Evolutionary conservation across 2,888 invertebrate genomes (phyloP), one percentile per base, ranked within the genome.

Genomic region (Aleiodes alternator): DNA sequence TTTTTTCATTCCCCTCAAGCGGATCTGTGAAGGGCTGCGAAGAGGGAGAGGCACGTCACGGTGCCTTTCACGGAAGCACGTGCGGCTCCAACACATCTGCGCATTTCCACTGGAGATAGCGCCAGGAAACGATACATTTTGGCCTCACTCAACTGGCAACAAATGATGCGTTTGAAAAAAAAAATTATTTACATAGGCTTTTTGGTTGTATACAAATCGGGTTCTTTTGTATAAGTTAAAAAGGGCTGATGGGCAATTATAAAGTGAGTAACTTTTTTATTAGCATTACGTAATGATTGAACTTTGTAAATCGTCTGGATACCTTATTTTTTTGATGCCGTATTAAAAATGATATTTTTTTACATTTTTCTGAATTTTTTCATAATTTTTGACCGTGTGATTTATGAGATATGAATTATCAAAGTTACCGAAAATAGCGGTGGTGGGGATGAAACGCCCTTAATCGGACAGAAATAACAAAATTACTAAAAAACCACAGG

Each of bases 11-110:
- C 64, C 61, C 64, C 64, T 43, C 48, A 43, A 43, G 61, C n/a
- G 14, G 50, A 9, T 66, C 16, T 14, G 31, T 14, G 50, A 59
- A 48, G 55, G 23, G 34, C 48, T 31, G 29, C 11, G 57, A 66
- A 48, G 57, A 31, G 14, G n/a, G 29, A n/a, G 43, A 11, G 48
- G 50, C 9, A 16, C 16, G 64, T 72, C 72, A 72, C 53, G 55
- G 53, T 55, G 50, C 50, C 48, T 64, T 69, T 69, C 69, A 59
- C 43, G 12, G 11, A 51, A 69, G 69, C 74, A 74, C 74, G 74
- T 74, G 74, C 69, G 64, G 16, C 43, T 23, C 11, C 50, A 73
- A 51, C 51, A 69, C 74, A 74, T 74, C 74, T 74, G 74, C 69
- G 59, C 53, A 50, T 61, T 53, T 14, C 72, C 72, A 71, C 50